Percentiles rank a stretch among this genome's conserved stretches.
Evolutionary conservation across 2,888 invertebrate genomes (phyloP).

Genomic region (Lasioglossum zephyrum): DNA sequence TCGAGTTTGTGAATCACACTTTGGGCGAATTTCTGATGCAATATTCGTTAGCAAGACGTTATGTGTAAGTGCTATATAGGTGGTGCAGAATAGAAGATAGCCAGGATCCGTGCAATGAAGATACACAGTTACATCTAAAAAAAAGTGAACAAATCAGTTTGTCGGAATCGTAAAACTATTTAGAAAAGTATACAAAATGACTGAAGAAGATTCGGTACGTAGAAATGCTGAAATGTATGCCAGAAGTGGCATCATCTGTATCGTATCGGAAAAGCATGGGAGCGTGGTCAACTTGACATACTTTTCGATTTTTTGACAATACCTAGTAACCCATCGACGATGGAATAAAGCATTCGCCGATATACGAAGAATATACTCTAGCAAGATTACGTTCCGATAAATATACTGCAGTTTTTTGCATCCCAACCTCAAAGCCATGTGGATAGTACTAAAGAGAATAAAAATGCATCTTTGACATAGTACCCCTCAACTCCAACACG

Average conservation of each 20-base stretch:
- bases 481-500: conserved; percentile 5
- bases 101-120: conserved; percentile 39
- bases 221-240: conserved; percentile 25
- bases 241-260: conserved; percentile 1
- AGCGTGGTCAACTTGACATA: conserved; percentile 55
- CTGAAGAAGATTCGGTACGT: conserved; percentile 86
- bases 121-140: conserved; percentile 36
- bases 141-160: conserved; percentile 29
- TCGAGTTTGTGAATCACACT: conserved; percentile 40
- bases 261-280: conserved; percentile 42
- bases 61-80: conserved; percentile 45
- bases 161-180: conserved; percentile 8
- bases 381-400: neutral
- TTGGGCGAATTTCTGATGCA: conserved; percentile 66
- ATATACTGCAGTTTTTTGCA: conserved; percentile 16
- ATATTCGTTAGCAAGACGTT: conserved; percentile 59
- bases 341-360: neutral
- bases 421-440: conserved; percentile 69
- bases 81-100: conserved; percentile 28
- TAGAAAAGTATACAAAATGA: conserved; percentile 80
- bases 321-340: neutral
- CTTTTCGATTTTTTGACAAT: conserved; percentile 43
- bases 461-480: neutral
- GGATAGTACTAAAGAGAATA: conserved; percentile 36
- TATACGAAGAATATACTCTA: neutral